Evolutionary conservation across 2,113 vertebrate species (phyloP).

Genomic region (Burhinus oedicnemus): DNA sequence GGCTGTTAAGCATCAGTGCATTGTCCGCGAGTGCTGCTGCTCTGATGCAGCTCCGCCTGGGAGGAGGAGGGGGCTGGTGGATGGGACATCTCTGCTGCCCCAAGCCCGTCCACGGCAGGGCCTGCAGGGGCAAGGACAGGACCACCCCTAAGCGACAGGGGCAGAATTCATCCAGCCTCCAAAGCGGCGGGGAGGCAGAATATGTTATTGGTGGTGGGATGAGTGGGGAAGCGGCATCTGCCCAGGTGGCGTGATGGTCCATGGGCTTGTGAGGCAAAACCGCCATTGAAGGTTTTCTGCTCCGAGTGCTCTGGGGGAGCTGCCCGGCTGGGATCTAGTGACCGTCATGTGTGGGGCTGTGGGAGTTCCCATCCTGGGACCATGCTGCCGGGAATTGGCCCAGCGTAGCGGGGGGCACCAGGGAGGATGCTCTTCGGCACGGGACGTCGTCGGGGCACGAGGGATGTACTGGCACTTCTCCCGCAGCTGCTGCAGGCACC

Average conservation of each 20-base stretch:
- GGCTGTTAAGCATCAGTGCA: rapidly evolving
- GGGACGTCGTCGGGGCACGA: neutral
- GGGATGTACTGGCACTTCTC: neutral
- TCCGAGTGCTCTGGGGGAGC: rapidly evolving
- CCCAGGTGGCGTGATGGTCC: rapidly evolving
- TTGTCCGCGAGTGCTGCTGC: rapidly evolving
- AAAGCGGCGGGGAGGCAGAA: rapidly evolving
- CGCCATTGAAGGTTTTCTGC: neutral
- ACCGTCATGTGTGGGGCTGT: rapidly evolving
- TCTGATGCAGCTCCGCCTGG: neutral
- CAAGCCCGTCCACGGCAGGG: rapidly evolving
- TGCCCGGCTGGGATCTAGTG: neutral
- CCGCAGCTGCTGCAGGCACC: neutral
- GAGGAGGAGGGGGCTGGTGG: neutral
- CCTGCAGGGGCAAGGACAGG: rapidly evolving
- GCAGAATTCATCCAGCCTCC: neutral
- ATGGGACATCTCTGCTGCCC: neutral
- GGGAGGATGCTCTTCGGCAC: neutral
- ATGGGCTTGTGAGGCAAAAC: neutral
- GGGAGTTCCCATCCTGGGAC: rapidly evolving
- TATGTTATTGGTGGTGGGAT: rapidly evolving
- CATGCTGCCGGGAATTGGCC: neutral
- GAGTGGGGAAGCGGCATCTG: neutral
- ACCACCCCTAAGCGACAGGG: rapidly evolving
- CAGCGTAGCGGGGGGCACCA: neutral